Conservation (phyloP, 2,797 vertebrate genomes). For the Menidia menidia region DNA sequence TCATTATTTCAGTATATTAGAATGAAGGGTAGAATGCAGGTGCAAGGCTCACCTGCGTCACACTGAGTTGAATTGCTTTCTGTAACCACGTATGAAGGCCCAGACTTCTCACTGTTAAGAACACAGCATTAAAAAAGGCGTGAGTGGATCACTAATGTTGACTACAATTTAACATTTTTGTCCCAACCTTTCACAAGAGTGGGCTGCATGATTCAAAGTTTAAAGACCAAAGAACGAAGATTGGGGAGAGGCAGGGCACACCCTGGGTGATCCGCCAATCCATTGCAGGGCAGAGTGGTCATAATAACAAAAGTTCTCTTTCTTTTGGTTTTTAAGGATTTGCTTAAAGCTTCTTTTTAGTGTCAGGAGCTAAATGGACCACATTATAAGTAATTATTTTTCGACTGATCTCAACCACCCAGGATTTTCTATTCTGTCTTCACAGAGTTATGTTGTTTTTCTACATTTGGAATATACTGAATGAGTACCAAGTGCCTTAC, state of each 20-base stretch:
- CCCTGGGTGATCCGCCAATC: too few species aligned
- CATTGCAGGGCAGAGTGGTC: too few species aligned
- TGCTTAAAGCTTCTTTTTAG: too few species aligned
- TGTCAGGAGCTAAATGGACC: too few species aligned
- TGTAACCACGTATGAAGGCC: slow-evolving; percentile 24
- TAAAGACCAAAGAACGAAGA: too few species aligned
- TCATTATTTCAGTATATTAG: not conserved
- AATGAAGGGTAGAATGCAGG: too few species aligned
- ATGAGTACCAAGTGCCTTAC: slow-evolving; percentile 50
- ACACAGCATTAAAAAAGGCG: not conserved
- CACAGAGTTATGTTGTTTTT: not conserved
- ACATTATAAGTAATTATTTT: not conserved
- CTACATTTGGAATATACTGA: not conserved
- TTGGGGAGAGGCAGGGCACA: not conserved
- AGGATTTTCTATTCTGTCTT: not conserved
- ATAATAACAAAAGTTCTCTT: too few species aligned
- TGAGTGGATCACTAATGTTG: not conserved
- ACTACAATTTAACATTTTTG: too few species aligned
- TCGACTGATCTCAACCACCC: not conserved
- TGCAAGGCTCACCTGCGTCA: slow-evolving; percentile 37
- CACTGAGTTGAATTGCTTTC: slow-evolving; percentile 39
- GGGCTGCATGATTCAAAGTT: not conserved
- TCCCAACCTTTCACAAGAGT: too few species aligned
- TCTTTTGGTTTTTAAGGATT: too few species aligned
- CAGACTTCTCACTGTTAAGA: slow-evolving; percentile 49